Evolutionary conservation across 2,888 invertebrate species (phyloP).

Genomic region (Ophioninae sp.): DNA sequence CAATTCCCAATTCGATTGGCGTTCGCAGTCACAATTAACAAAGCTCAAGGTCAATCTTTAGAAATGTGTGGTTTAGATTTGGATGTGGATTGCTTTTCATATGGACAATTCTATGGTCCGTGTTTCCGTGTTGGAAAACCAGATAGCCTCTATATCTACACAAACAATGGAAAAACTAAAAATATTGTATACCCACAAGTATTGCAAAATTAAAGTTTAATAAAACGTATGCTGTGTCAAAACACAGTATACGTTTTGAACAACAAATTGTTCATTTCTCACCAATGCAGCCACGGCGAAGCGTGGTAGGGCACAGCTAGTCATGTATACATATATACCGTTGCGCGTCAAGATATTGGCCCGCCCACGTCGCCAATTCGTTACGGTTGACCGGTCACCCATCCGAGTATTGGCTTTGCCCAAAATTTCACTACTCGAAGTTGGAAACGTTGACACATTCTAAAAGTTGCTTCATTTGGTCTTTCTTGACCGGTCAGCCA

Average conservation of each 20-base stretch:
- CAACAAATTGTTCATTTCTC: no score
- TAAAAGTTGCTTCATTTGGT: no score
- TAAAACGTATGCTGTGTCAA: no score
- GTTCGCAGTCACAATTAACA: conserved; percentile 13
- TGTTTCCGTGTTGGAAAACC: no score
- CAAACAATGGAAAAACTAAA: background rate
- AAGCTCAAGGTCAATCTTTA: background rate
- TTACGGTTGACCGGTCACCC: no score
- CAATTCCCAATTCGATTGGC: conserved; percentile 7
- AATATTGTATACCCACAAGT: no score
- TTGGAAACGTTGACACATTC: no score
- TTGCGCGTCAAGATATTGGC: conserved; percentile 32
- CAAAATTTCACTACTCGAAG: conserved; percentile 37
- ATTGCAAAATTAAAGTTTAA: no score
- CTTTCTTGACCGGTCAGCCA: no score
- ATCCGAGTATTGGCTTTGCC: conserved; percentile 73
- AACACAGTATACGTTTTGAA: no score
- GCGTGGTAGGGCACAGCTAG: no score
- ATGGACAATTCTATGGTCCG: background rate
- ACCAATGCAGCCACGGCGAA: no score
- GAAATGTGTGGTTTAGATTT: background rate
- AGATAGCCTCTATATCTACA: background rate
- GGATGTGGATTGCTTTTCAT: background rate
- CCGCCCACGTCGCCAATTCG: conserved; percentile 72
- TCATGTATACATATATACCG: background rate